Percentiles rank a stretch among this genome's conserved stretches.
phyloP scores from a whole-genome alignment of 2,888 invertebrate species.

The Octodonta nipae region DNA sequence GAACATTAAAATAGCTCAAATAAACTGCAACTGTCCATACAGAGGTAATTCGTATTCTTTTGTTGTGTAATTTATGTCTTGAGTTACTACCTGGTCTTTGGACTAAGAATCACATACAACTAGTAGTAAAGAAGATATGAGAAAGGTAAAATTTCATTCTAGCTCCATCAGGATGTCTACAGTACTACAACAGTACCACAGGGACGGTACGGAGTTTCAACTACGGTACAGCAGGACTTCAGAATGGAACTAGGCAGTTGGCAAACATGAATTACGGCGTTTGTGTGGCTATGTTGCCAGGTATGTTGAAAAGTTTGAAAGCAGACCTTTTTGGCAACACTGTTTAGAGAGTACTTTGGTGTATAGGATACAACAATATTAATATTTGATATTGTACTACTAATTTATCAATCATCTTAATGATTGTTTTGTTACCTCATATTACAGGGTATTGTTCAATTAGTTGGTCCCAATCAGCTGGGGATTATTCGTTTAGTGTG shows the following conservation, averaged over 20 bases:
- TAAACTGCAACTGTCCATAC: conserved; percentile 56
- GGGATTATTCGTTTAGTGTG: conserved; percentile 52
- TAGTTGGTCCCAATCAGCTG: conserved; percentile 42
- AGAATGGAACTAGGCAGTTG: conserved; percentile 52
- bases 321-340: too few relatives aligned
- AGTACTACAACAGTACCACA: conserved; percentile 49
- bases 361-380: too few relatives aligned
- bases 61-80: too few relatives aligned
- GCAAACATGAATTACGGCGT: conserved; percentile 61
- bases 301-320: too few relatives aligned
- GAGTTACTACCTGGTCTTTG: too few relatives aligned
- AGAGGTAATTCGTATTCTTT: too few relatives aligned
- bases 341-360: too few relatives aligned
- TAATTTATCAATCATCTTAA: too few relatives aligned
- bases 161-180: conserved; percentile 66
- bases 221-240: conserved; percentile 42
- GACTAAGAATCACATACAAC: too few relatives aligned
- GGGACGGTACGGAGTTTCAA: conserved; percentile 62
- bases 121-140: too few relatives aligned
- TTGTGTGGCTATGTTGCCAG: conserved; percentile 61
- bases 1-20: conserved; percentile 61
- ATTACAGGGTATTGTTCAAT: conserved; percentile 56
- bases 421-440: too few relatives aligned
- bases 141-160: conserved; percentile 18
- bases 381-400: too few relatives aligned